phyloP scores from a whole-genome alignment of 2,888 invertebrate species.

The Harmothoe impar region DNA sequence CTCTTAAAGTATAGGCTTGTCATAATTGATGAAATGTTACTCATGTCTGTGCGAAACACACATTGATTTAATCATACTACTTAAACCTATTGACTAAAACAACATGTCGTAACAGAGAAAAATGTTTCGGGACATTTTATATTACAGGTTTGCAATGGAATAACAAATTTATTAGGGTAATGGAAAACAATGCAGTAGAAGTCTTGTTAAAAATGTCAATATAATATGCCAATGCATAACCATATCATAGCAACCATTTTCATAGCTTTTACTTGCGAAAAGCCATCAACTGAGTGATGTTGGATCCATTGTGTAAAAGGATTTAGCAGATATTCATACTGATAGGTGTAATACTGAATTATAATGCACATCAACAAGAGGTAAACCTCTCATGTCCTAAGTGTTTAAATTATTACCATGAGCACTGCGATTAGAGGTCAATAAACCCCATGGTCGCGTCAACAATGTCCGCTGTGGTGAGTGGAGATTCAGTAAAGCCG shows the following conservation, averaged over 20 bases:
- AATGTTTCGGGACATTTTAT: not conserved
- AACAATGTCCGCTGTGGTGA: not conserved
- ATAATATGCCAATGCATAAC: not conserved
- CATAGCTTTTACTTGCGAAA: not conserved
- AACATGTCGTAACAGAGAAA: too few relatives aligned
- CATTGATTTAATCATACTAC: too few relatives aligned
- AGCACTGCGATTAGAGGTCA: not conserved
- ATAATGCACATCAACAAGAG: conserved; percentile 10
- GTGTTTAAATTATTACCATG: not conserved
- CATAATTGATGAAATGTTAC: too few relatives aligned
- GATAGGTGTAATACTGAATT: not conserved
- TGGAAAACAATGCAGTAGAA: too few relatives aligned
- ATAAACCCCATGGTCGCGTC: not conserved
- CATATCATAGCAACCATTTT: not conserved
- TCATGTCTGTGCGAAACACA: too few relatives aligned
- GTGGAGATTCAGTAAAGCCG: conserved; percentile 72
- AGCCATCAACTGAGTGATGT: not conserved
- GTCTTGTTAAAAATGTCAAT: not conserved
- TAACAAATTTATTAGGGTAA: not conserved
- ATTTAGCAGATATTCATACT: not conserved
- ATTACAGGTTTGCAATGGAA: not conserved
- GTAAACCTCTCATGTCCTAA: not conserved
- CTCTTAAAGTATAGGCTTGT: too few relatives aligned
- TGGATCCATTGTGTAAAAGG: not conserved
- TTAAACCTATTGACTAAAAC: too few relatives aligned